Conservation (phyloP, 2,797 vertebrate species). For the Dermochelys coriacea region DNA sequence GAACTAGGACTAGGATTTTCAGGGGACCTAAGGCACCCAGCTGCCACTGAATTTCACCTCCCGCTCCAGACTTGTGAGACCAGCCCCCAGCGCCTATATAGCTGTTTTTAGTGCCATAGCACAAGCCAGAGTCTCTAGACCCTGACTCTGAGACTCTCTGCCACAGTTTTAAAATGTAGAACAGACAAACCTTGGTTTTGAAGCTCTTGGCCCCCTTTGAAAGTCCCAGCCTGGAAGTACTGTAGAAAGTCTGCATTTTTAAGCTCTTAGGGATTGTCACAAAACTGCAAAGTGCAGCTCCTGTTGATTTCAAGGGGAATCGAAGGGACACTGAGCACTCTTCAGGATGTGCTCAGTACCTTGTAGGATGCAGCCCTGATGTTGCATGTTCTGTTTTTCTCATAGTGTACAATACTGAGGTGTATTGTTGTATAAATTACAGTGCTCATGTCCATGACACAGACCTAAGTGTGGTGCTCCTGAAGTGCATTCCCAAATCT, state of each 20-base stretch:
- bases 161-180: background rate
- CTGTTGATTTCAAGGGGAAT: background rate
- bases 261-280: background rate
- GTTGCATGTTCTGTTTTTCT: background rate
- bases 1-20: background rate
- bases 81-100: background rate
- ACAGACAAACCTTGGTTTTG: background rate
- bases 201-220: background rate
- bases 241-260: background rate
- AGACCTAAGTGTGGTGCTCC: background rate
- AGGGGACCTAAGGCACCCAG: background rate
- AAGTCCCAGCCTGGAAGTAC: background rate
- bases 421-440: background rate
- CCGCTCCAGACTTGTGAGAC: background rate
- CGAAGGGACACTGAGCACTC: background rate
- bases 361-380: background rate
- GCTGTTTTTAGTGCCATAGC: background rate
- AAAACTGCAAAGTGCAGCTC: background rate
- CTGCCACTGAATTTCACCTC: background rate
- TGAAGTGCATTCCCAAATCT: background rate
- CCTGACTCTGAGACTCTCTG: background rate
- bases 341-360: background rate
- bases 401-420: background rate
- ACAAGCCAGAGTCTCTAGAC: background rate
- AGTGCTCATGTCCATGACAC: background rate